Conservation (phyloP, 2,113 vertebrate species). For the Peromyscus maniculatus region DNA sequence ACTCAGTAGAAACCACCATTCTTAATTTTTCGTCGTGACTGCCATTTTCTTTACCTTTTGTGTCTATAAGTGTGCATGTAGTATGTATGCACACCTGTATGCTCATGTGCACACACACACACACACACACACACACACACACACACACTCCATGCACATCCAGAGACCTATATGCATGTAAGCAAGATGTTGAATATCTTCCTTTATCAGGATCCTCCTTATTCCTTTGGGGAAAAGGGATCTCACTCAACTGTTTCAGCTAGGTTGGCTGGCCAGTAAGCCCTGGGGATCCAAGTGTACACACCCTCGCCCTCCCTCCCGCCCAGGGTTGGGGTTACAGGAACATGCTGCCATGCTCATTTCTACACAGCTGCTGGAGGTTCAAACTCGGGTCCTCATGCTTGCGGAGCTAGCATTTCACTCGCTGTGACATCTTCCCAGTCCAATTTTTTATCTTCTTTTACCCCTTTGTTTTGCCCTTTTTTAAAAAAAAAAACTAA, state of each 20-base stretch:
- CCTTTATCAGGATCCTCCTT: neutral
- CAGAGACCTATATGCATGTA: neutral
- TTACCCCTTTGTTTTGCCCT: neutral
- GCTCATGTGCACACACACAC: too few species aligned
- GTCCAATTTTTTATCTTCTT: neutral
- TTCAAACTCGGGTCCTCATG: too few species aligned
- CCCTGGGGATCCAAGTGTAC: neutral
- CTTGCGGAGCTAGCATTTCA: neutral
- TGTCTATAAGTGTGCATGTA: neutral
- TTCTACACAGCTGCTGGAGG: too few species aligned
- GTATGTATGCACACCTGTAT: neutral
- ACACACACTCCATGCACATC: neutral
- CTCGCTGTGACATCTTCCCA: too few species aligned
- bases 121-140: neutral
- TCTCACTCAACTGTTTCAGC: neutral
- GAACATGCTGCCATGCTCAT: neutral
- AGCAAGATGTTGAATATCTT: neutral
- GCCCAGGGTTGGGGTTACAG: neutral
- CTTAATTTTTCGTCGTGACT: neutral
- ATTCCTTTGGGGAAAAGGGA: neutral
- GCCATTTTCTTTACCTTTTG: neutral
- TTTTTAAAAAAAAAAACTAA: neutral
- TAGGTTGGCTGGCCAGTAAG: neutral
- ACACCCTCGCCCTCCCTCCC: neutral
- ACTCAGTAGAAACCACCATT: rapidly evolving